Conservation (phyloP, 2,113 vertebrate species). For the Alethe castanea region DNA sequence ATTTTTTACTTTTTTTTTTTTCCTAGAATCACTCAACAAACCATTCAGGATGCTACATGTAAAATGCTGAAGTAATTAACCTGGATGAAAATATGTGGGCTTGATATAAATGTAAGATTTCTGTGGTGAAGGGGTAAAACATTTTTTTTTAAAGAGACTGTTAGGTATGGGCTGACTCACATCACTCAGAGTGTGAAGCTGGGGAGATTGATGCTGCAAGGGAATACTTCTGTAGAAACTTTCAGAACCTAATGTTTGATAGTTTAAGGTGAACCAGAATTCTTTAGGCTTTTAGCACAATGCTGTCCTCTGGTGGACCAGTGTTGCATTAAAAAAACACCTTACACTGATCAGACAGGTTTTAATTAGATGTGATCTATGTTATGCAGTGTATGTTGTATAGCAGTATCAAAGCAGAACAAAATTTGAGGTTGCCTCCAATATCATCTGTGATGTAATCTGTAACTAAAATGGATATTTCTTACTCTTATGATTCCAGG, state of each 20-base stretch:
- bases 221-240: neutral
- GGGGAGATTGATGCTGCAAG: neutral
- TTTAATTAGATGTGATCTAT: neutral
- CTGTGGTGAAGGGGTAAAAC: neutral
- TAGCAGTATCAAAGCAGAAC: neutral
- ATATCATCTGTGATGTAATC: fast-evolving
- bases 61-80: neutral
- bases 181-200: neutral
- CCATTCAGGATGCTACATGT: neutral
- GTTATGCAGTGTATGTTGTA: neutral
- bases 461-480: neutral
- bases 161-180: neutral
- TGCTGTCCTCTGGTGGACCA: slow-evolving; percentile 30
- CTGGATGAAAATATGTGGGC: neutral
- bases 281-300: neutral
- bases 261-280: neutral
- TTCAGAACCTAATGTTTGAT: neutral
- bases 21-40: neutral
- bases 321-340: neutral
- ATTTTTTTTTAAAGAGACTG: neutral
- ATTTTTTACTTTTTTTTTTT: neutral
- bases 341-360: neutral
- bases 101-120: neutral
- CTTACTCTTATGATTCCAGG: neutral
- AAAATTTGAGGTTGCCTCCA: neutral